Evolutionary conservation across 1,140 invertebrate species (phyloP), one percentile per base, ranked within the genome.

Genomic region (Dolichoris vasculosae): DNA sequence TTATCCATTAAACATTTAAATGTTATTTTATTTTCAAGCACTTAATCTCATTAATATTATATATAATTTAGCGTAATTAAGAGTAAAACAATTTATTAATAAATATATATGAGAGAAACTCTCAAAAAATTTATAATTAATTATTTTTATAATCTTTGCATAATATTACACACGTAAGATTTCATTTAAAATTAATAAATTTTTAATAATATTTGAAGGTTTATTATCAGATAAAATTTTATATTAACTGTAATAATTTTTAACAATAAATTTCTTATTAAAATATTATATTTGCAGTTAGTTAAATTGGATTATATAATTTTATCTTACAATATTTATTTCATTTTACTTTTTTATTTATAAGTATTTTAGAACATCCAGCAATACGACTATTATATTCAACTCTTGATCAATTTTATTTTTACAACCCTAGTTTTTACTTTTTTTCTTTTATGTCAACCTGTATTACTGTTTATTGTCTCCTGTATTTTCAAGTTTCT

Each of bases 401-500:
- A 46, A 78, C 35, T 55, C 38, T 46, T 75, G 73, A 59, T 85
- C 51, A 23, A 23, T 75, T 30, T 48, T 84, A 55, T 48, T 78
- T 84, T 78, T 2, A 78, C 78, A 84, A 78, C 32, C 32, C 43
- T 78, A 78, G 78, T 84, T 78, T 84, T 84, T 84, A 40, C 40
- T 67, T 13, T 51, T 64, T 40, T 30, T 38, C 38, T 81, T 71
- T 51, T 81, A 51, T 76, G 55, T 64, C 84, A 23, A 30, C 40
- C 38, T 85, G 81, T 85, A 85, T 79, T 85, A 51, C 84, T 85
- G 84, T 85, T 85, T 85, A 85, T 85, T 85, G 55, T 82, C 38
- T n/a, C 69, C 67, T 71, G 84, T 82, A 81, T 85, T 73, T 85
- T 51, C 15, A 23, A 67, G 64, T 80, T 84, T 78, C 75, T 78